Percentiles rank a stretch among this genome's conserved stretches.
phyloP scores from a whole-genome alignment of 2,113 vertebrate genomes.

The Catagonus wagneri region DNA sequence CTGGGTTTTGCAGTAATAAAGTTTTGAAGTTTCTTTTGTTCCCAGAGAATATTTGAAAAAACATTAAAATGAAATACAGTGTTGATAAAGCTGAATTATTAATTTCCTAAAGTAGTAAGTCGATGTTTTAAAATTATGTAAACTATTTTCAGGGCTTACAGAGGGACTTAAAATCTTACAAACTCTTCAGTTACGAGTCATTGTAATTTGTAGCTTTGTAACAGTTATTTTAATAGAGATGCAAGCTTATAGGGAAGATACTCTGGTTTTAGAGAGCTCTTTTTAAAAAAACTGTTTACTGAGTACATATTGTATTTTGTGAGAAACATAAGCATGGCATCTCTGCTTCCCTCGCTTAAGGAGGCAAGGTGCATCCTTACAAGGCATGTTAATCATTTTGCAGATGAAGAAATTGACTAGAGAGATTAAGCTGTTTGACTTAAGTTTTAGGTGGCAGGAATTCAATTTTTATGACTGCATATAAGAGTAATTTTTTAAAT shows the following conservation, averaged over 20 bases:
- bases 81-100: constrained; percentile 26
- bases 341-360: neutral
- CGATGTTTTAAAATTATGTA: neutral
- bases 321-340: neutral
- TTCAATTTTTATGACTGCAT: neutral
- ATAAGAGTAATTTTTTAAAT: neutral
- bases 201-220: constrained; percentile 13
- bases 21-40: neutral
- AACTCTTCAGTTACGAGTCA: neutral
- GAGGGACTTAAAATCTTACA: neutral
- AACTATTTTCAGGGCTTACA: neutral
- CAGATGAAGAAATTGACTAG: constrained; percentile 5
- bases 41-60: constrained; percentile 27
- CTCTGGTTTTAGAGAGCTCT: neutral
- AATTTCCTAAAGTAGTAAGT: constrained; percentile 9
- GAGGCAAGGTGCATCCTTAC: neutral
- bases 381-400: neutral
- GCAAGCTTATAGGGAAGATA: neutral
- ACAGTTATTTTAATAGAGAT: neutral
- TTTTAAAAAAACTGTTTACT: neutral
- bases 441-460: neutral
- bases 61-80: neutral
- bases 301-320: neutral
- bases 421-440: neutral
- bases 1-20: neutral